These are phyloP conservation scores for Acholoe squamosa DNA, from an alignment of 2,888 invertebrate genomes.

Conservation along the genomic window DNA sequence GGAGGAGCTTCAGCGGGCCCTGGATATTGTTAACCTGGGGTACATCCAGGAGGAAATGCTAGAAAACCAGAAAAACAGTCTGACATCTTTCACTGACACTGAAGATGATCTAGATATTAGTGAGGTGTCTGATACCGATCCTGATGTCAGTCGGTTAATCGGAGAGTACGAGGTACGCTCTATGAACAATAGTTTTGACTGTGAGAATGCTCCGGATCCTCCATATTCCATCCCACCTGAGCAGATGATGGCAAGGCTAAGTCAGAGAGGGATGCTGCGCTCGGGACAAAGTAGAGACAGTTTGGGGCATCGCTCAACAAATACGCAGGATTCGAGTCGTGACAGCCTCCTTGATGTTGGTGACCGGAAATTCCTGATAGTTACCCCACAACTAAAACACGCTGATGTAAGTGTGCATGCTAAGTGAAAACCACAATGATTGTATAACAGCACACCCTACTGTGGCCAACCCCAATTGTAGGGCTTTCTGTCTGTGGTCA, in stretches of 20 bases:
- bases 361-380: slow-evolving; percentile 65
- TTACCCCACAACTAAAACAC: slow-evolving; percentile 68
- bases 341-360: slow-evolving; percentile 51
- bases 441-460: neutral
- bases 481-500: no score
- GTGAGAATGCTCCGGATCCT: slow-evolving; percentile 13
- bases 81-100: slow-evolving; percentile 65
- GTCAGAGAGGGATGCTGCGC: slow-evolving; percentile 5
- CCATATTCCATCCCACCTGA: neutral
- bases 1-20: slow-evolving; percentile 70
- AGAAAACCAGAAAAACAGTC: slow-evolving; percentile 45
- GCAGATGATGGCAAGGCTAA: slow-evolving; percentile 39
- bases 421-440: neutral
- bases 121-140: slow-evolving; percentile 69
- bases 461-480: no score
- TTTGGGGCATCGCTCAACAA: slow-evolving; percentile 21
- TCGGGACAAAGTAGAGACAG: slow-evolving; percentile 58
- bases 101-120: slow-evolving; percentile 70
- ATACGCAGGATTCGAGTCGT: slow-evolving; percentile 27
- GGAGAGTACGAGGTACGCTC: slow-evolving; percentile 69
- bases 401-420: slow-evolving; percentile 66
- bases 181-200: slow-evolving; percentile 69
- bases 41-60: slow-evolving; percentile 70
- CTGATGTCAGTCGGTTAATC: slow-evolving; percentile 70
- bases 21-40: slow-evolving; percentile 70